phyloP scores from a whole-genome alignment of 2,888 invertebrate genomes.

The Aleiodes alternator region DNA sequence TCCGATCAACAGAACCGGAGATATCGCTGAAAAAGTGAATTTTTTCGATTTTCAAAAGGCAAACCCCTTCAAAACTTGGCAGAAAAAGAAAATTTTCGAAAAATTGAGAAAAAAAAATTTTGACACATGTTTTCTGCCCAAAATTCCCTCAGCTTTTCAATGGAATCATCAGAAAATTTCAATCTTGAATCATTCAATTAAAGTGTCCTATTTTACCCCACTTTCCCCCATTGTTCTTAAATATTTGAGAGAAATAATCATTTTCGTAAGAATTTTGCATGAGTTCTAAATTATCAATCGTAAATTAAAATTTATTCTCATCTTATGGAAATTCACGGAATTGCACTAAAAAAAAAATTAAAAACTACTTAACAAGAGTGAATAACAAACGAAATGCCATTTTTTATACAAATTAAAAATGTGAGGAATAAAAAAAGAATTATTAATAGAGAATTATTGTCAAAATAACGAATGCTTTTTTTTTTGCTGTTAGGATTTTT shows the following conservation, averaged over 20 bases:
- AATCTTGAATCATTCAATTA: too few relatives aligned
- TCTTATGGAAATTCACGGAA: conserved; percentile 33
- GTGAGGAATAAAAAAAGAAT: conserved; percentile 1
- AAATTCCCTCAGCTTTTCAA: too few relatives aligned
- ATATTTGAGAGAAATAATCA: neutral
- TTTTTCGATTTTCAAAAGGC: too few relatives aligned
- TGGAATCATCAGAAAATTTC: too few relatives aligned
- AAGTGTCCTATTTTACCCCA: too few relatives aligned
- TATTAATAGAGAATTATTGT: conserved; percentile 3
- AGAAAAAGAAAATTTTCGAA: too few relatives aligned
- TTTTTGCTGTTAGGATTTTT: conserved; percentile 15
- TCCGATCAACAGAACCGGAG: too few relatives aligned
- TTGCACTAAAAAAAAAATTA: conserved; percentile 38
- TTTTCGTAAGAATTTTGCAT: neutral
- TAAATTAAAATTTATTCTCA: conserved; percentile 4
- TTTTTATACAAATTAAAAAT: conserved; percentile 40
- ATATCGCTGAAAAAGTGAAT: too few relatives aligned
- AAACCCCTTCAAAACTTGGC: too few relatives aligned
- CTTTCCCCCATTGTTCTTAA: neutral
- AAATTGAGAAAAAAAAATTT: too few relatives aligned
- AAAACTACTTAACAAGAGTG: conserved; percentile 25
- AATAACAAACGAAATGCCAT: conserved; percentile 31
- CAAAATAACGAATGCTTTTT: conserved; percentile 23
- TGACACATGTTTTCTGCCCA: too few relatives aligned
- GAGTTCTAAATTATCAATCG: neutral